Evolutionary conservation across 2,888 invertebrate genomes (phyloP), one percentile per base, ranked within the genome.

Genomic region (Drosophila neotestacea): DNA sequence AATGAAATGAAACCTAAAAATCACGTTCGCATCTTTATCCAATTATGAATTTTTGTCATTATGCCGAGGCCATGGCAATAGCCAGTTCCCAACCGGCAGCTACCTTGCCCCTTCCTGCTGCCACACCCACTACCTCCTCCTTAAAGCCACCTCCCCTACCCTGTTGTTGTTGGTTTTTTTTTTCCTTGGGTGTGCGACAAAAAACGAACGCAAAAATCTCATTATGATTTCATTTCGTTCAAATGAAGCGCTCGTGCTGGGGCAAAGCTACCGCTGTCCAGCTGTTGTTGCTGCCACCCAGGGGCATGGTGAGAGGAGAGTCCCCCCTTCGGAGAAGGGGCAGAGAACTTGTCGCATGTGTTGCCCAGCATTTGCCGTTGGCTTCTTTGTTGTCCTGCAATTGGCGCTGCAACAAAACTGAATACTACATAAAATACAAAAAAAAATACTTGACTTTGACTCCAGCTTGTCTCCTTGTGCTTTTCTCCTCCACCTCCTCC

Each of bases 1-100:
- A 44, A 27, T 44, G 44, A 50, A 50, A 48, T 28, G 9, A 50
- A 32, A 39, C 16, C 27, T 22, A 42, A 27, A 30, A 42, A n/a
- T 13, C 86, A 83, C 81, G 84, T 82, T 82, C 70, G 76, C 78
- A 83, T 80, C 85, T 89, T 86, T 86, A 86, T 89, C 85, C 85
- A 86, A 86, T 89, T 86, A 89, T 86, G 85, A 85, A 89, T 87
- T 89, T 85, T 86, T 86, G 88, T 86, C 85, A 86, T 86, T 89
- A 89, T 72, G 79, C 44, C 79, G 61, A 62, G 76, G 62, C 83
- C 80, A 85, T 88, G 82, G 87, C 82, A 84, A 88, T 85, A 73
- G 64, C 64, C 51, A 65, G 62, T 61, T 52, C 7, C 6, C 22
- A 22, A 22, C 22, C 22, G 3, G 22, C 22, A 22, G 2, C 38